Conservation (phyloP, 2,797 vertebrate genomes). For the Botia kubotai region DNA sequence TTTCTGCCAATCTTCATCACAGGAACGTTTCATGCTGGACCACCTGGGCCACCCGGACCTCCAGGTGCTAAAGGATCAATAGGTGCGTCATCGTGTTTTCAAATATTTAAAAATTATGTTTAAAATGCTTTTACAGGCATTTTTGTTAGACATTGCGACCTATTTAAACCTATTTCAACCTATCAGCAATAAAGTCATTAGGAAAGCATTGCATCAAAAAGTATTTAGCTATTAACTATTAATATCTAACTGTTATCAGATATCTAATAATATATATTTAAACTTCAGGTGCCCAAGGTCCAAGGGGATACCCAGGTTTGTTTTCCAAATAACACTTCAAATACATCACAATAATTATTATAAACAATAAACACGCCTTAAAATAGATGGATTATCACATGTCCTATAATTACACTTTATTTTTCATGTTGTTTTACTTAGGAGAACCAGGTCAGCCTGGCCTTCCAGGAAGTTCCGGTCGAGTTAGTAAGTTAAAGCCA, state of each 20-base stretch:
- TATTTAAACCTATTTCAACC: neutral
- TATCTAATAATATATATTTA: neutral
- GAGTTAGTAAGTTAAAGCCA: slow-evolving; percentile 62
- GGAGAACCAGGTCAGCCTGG: slow-evolving; percentile 85
- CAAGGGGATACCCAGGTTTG: slow-evolving; percentile 78
- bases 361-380: neutral
- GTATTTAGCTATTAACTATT: neutral
- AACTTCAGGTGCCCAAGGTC: slow-evolving; percentile 75
- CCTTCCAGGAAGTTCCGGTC: slow-evolving; percentile 74
- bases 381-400: neutral
- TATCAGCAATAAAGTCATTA: neutral
- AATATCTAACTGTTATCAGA: slow-evolving; percentile 4
- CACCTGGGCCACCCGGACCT: slow-evolving; percentile 80
- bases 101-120: neutral
- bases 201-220: neutral
- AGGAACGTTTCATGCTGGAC: slow-evolving; percentile 82
- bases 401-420: neutral
- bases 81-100: slow-evolving; percentile 75
- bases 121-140: neutral
- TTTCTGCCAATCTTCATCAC: slow-evolving; percentile 6
- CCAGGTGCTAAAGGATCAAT: slow-evolving; percentile 84
- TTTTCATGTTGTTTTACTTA: slow-evolving; percentile 59
- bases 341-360: neutral
- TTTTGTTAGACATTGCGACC: neutral
- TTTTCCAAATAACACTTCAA: neutral